Evolutionary conservation across 2,113 vertebrate genomes (phyloP).

Genomic region (Herpetotheres cachinnans): DNA sequence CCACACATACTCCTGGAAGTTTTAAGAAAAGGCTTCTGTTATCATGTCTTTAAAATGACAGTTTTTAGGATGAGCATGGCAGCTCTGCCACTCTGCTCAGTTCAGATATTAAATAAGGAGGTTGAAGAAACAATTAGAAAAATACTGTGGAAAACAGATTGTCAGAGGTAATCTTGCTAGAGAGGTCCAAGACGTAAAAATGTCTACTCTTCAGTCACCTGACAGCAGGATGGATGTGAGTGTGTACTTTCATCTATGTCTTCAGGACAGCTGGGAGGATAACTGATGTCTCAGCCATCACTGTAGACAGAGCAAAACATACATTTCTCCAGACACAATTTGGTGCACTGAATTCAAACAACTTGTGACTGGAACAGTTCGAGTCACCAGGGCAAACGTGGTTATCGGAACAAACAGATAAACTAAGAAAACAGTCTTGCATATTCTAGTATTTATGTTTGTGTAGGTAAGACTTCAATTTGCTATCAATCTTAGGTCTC

Average conservation of each 20-base stretch:
- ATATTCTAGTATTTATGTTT: not conserved
- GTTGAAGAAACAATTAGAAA: not conserved
- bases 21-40: conserved; percentile 13
- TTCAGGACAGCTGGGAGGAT: not conserved
- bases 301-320: not conserved
- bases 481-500: not conserved
- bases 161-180: not conserved
- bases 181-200: not conserved
- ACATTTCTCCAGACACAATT: not conserved
- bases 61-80: not conserved
- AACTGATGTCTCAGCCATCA: not conserved
- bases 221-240: not conserved
- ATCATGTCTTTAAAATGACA: not conserved
- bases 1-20: not conserved
- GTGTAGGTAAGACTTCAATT: conserved; percentile 5
- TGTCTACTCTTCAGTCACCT: not conserved
- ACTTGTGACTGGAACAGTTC: not conserved
- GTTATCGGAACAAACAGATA: conserved; percentile 32
- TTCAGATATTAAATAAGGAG: not conserved
- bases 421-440: not conserved
- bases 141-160: not conserved
- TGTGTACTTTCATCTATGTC: not conserved
- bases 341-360: not conserved
- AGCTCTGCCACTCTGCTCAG: not conserved
- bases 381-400: not conserved